Base-by-base conservation (phyloP, 2,888 invertebrate species). In the Phlogophora meticulosa region DNA sequence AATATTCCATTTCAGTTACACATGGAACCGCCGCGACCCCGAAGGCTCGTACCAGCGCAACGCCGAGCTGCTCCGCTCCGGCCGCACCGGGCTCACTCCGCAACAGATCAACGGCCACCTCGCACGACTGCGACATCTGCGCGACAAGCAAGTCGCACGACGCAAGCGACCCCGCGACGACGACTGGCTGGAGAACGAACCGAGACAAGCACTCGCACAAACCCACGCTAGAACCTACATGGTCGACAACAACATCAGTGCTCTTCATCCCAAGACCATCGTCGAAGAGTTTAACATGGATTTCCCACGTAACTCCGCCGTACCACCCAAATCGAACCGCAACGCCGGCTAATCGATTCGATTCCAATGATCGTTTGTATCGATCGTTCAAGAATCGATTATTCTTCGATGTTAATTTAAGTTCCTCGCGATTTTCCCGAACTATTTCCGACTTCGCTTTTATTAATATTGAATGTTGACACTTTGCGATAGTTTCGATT, bases 201-300 rank as follows among this genome's bases (percentile, higher is more conserved):
- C 89, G 0, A 87, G 85, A 34, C 91, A 89, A n/a, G 88, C 89
- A 0, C 88, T 96, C 20, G 90, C 94, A 7, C 91, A 95, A 22
- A 94, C 96, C 1, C 96, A 96, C 83, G 96, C 94, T 9, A 85
- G 92, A 15, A 96, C 96, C 0, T 96, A 96, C 85, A 96, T 94
- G 9, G 90, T 96, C 36, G 92, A 96, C 49, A 95, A 94, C 73
- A 95, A 95, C 69, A 93, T 95, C 68, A 96, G 96, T 85, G 96
- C 96, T 0, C 88, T 96, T 5, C 96, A 96, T 81, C 97, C 96
- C 2, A 96, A 96, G 78, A 94, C 96, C 1, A 96, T 96, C 42
- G 96, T 96, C 0, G 96, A 96, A 82, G 95, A 95, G 77, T 94
- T 95, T 77, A 93, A 94, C 40, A 92, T 94, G 90, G 87, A 92